Base-by-base conservation (phyloP, 2,797 vertebrate genomes). In the Schizopygopsis malacanthus region DNA sequence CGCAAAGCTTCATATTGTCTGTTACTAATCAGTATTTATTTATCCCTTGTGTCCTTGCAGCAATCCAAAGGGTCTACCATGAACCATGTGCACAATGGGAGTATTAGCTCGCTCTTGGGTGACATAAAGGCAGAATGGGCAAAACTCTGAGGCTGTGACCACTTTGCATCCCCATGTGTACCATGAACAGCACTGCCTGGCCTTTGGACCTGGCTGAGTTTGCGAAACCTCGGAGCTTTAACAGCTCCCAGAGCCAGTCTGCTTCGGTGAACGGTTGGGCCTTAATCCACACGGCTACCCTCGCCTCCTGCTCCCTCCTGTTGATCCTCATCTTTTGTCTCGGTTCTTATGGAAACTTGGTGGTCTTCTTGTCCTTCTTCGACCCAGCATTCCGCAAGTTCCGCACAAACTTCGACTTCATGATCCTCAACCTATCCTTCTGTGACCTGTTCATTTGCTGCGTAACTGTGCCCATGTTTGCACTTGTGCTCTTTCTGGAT, bases 381-480 rank as follows among this genome's bases (percentile, higher is more conserved):
- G 98, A 99, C 90, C 98, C 98, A 0, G 97, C 98, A 25, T 97
- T 99, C 81, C 95, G 98, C 89, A 99, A 98, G 92, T 97, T 99
- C 91, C 95, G 98, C 91, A 99, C 98, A 89, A 97, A 99, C 94
- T 99, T 99, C 37, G 98, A 99, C 92, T 97, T 99, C 91, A 98
- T 99, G 98, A 96, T 99, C 92, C 96, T 99, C 90, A 99, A 99
- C 92, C 92, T 99, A 67, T 98, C 98, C 82, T 98, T 99, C 92
- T 99, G 98, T 1, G 98, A 99, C 90, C 94, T 99, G 89, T 98
- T 99, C 90, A 96, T 99, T 18, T 99, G 98, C 43, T 98, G 96
- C 0, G 96, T 98, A 89, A 97, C 97, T 0, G 96, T 97, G 0
- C 98, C 98, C 87, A 98, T 98, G 97, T 98, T 99, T 28, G 96